These are phyloP conservation scores for Actinemys pallida DNA, from an alignment of 2,113 vertebrate species.

Conservation along the genomic window DNA sequence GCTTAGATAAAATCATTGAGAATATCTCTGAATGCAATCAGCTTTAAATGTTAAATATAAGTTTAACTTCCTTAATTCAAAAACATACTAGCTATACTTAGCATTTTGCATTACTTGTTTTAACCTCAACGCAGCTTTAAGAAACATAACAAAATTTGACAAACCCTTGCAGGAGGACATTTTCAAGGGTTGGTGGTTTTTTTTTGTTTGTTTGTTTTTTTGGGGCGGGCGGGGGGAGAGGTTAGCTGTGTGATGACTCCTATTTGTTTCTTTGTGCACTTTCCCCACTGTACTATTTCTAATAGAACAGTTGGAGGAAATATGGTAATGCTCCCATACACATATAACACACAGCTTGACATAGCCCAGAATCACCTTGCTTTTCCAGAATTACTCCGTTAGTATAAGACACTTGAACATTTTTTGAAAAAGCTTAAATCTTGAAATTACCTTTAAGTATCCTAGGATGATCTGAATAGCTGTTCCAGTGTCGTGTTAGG, in stretches of 20 bases:
- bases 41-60: background rate
- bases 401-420: background rate
- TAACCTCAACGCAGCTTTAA: background rate
- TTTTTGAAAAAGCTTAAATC: background rate
- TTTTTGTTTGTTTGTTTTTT: too few relatives aligned
- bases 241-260: background rate
- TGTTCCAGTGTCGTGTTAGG: background rate
- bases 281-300: background rate
- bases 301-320: background rate
- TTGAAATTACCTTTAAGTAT: background rate
- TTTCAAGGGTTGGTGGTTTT: background rate
- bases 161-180: background rate
- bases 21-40: background rate
- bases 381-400: background rate
- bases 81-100: background rate
- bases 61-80: background rate
- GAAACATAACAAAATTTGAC: background rate
- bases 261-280: background rate
- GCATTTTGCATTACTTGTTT: background rate
- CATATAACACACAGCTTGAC: background rate
- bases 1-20: background rate
- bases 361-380: background rate
- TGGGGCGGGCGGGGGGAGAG: too few relatives aligned
- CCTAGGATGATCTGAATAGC: background rate
- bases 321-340: background rate